phyloP scores from a whole-genome alignment of 1,140 invertebrate genomes.

The Bombus confusus region DNA sequence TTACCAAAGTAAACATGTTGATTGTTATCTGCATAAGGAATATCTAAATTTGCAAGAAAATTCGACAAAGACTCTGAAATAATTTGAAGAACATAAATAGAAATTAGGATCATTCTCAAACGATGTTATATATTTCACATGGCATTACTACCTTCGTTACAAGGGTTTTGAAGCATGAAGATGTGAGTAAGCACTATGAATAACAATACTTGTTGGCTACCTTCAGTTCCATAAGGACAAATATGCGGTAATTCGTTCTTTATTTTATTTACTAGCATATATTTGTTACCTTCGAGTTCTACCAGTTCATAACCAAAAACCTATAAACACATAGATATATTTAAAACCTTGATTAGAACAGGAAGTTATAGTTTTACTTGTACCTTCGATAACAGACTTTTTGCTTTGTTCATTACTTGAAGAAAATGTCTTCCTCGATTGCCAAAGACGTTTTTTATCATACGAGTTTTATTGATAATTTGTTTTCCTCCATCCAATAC shows the following conservation, averaged over 20 bases:
- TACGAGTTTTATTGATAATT: slow-evolving; percentile 55
- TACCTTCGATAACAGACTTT: slow-evolving; percentile 59
- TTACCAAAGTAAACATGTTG: slow-evolving; percentile 71
- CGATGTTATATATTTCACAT: neutral
- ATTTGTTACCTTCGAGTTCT: slow-evolving; percentile 68
- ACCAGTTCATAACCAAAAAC: slow-evolving; percentile 74
- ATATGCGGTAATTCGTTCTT: slow-evolving; percentile 66
- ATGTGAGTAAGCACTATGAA: slow-evolving; percentile 73
- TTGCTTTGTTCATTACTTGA: slow-evolving; percentile 53
- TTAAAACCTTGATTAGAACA: neutral
- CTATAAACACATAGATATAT: slow-evolving; percentile 55
- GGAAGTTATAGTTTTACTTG: neutral
- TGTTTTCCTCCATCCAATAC: slow-evolving; percentile 55
- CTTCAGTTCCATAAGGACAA: slow-evolving; percentile 27
- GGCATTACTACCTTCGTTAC: slow-evolving; percentile 67
- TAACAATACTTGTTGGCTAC: slow-evolving; percentile 61
- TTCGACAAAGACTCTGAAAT: slow-evolving; percentile 66
- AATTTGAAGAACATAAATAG: slow-evolving; percentile 19
- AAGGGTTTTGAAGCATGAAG: slow-evolving; percentile 70
- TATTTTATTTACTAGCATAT: slow-evolving; percentile 70
- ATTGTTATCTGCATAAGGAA: slow-evolving; percentile 49
- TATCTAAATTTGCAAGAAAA: slow-evolving; percentile 66
- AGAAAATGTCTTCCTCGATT: slow-evolving; percentile 52
- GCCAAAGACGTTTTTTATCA: slow-evolving; percentile 64
- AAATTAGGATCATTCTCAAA: neutral